phyloP scores from a whole-genome alignment of 92 coral and sea anemone genomes.

The Micromussa lordhowensis region DNA sequence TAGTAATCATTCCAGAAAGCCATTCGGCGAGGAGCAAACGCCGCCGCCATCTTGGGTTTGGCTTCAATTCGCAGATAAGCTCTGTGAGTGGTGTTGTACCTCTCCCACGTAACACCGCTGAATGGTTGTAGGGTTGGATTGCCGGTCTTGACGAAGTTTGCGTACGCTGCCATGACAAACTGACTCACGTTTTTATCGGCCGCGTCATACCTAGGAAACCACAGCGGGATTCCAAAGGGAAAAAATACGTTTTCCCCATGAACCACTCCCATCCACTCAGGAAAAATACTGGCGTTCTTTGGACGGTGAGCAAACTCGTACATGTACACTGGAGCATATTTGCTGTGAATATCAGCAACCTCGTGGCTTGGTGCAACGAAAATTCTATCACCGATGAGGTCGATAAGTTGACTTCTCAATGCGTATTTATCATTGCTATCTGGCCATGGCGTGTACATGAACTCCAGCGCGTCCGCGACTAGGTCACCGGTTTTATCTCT shows the following conservation, averaged over 20 bases:
- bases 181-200: constrained; percentile 51
- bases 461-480: constrained; percentile 10
- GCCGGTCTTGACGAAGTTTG: constrained; percentile 67
- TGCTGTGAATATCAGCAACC: constrained; percentile 30
- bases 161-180: constrained; percentile 37
- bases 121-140: constrained; percentile 55
- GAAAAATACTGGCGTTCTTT: background rate
- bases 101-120: constrained; percentile 63
- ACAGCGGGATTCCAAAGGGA: background rate
- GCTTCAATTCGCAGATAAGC: constrained; percentile 65
- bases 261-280: constrained; percentile 27
- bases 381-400: constrained; percentile 18
- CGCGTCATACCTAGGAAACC: background rate
- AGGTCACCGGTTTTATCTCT: background rate
- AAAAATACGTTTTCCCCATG: background rate
- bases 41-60: constrained; percentile 62
- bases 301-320: constrained; percentile 47
- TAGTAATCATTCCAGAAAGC: constrained; percentile 85
- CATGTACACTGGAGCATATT: constrained; percentile 11
- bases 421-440: constrained; percentile 22
- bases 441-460: constrained; percentile 20
- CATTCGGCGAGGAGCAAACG: constrained; percentile 71
- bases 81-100: constrained; percentile 56
- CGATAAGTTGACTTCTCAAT: constrained; percentile 21
- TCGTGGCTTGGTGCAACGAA: constrained; percentile 11